Conservation (phyloP, 2,888 invertebrate species). For the Euzetes globulus region DNA sequence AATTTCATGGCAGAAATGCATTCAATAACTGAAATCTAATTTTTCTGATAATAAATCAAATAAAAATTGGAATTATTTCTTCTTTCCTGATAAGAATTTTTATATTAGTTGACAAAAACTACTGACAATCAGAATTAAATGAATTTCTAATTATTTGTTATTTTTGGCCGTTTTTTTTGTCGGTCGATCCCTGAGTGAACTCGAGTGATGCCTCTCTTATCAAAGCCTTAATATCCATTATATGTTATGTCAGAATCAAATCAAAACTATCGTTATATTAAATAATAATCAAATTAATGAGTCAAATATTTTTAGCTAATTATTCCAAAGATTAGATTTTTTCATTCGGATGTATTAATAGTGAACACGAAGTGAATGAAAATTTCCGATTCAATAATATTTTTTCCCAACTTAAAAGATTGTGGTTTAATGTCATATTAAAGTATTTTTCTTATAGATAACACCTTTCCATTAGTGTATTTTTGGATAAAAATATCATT, state of each 20-base stretch:
- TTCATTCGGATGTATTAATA: background rate
- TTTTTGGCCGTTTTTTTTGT: background rate
- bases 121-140: background rate
- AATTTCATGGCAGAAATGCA: too few relatives aligned
- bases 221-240: background rate
- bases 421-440: too few relatives aligned
- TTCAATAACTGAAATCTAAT: background rate
- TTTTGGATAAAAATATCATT: too few relatives aligned
- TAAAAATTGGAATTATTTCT: background rate
- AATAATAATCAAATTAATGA: slow-evolving; percentile 2
- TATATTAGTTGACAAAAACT: background rate
- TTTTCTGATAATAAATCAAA: background rate
- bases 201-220: background rate
- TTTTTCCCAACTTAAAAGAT: too few relatives aligned
- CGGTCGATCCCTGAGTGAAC: background rate
- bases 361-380: background rate
- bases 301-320: background rate
- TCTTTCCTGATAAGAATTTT: background rate
- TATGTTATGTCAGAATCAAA: background rate
- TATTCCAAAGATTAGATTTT: background rate
- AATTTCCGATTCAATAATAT: too few relatives aligned
- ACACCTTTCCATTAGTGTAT: too few relatives aligned
- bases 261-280: background rate
- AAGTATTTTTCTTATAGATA: too few relatives aligned
- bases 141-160: too few relatives aligned